Base-by-base conservation (phyloP, 2,888 invertebrate species). In the Hemaris fuciformis region DNA sequence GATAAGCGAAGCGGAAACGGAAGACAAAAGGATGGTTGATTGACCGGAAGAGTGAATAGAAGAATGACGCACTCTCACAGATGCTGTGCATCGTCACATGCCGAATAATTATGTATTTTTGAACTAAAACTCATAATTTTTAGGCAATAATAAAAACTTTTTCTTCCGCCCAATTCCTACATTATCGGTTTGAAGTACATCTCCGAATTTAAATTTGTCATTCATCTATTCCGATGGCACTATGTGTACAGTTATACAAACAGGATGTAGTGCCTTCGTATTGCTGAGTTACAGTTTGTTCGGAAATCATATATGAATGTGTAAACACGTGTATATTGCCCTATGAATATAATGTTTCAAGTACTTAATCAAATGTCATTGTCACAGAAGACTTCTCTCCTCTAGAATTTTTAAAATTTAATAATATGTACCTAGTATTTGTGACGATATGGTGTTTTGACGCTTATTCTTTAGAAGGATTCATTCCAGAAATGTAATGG, bases 191-290 rank as follows among this genome's bases (percentile, higher is more conserved):
- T n/a, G 13, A n/a, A 4, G 13, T 25, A 61, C 34, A 53, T 45
- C 38, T 57, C 23, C 38, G 45, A 61, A 57, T 46, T 13, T 34
- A 23, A 45, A 31, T 34, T 66, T 64, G 63, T 63, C 62, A 68
- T 68, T 66, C 67, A 66, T 63, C 60, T 68, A 68, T 68, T 66
- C 67, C 43, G 23, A 61, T 59, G 58, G 46, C 61, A 63, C 53
- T 64, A 60, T 57, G 62, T 62, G 48, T 34, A 45, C 66, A 62
- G 67, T 68, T 68, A 66, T 38, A 59, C 63, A 68, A 68, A 68
- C 67, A 68, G 67, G 67, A 68, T 64, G 66, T 61, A 63, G 63
- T 63, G 62, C 61, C 64, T 62, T 27, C 60, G 41, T 41, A 64
- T 64, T 63, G 62, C 65, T 23, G 38, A 57, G 57, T 61, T 46